Percentiles rank a stretch among this genome's conserved stretches.
These are phyloP conservation scores for Anhinga rufa DNA, from an alignment of 2,113 vertebrate genomes.

Conservation along the genomic window DNA sequence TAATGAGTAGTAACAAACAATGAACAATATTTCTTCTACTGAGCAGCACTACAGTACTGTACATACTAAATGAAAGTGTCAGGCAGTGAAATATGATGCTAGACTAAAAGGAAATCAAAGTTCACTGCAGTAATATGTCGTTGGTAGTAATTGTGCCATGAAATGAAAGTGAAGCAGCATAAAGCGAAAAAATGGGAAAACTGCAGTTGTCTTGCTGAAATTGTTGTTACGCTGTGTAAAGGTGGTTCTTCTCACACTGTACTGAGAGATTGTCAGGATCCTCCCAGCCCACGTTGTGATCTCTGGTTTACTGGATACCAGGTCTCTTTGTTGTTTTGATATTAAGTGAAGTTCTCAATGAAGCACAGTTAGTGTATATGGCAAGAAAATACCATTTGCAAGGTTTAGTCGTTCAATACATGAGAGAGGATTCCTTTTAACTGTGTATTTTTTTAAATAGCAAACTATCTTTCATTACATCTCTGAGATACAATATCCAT, in stretches of 20 bases:
- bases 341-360: neutral
- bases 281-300: neutral
- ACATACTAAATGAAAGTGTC: neutral
- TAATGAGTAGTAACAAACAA: slow-evolving; percentile 19
- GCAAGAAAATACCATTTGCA: neutral
- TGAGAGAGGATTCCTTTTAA: neutral
- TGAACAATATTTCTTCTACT: neutral
- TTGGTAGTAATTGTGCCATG: slow-evolving; percentile 14
- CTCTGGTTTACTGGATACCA: neutral
- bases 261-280: neutral
- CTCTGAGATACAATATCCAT: neutral
- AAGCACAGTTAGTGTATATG: neutral
- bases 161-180: neutral
- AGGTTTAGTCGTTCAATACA: neutral
- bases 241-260: neutral
- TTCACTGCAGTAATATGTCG: slow-evolving; percentile 43
- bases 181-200: neutral
- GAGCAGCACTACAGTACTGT: neutral
- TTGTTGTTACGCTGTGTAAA: neutral
- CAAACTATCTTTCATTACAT: neutral
- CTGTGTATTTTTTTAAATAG: neutral
- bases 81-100: slow-evolving; percentile 8
- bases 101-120: slow-evolving; percentile 31
- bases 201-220: neutral
- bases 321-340: neutral